Percentiles rank a stretch among this genome's conserved stretches.
phyloP scores from a whole-genome alignment of 2,113 vertebrate species.

The Callocephalon fimbriatum region DNA sequence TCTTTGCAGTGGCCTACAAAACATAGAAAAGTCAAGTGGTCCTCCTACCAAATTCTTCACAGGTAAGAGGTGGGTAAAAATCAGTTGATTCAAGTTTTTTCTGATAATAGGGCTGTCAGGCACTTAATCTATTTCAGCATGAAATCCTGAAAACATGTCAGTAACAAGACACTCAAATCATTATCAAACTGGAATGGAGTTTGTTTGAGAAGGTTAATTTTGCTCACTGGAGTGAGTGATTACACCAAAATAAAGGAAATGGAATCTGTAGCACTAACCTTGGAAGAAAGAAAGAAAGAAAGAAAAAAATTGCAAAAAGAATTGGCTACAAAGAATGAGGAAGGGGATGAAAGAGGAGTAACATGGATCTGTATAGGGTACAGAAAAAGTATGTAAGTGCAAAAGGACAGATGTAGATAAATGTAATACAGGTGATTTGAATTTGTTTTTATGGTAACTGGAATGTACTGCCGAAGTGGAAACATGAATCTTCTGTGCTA shows the following conservation, averaged over 20 bases:
- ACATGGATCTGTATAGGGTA: not conserved
- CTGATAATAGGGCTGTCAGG: slow-evolving; percentile 73
- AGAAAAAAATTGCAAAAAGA: not conserved
- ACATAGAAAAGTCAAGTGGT: not conserved
- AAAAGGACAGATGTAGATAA: not conserved
- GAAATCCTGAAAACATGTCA: slow-evolving; percentile 71
- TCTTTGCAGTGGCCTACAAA: slow-evolving; percentile 1
- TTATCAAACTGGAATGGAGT: slow-evolving; percentile 55
- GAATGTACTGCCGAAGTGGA: not conserved
- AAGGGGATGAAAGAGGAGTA: not conserved
- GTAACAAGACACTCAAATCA: slow-evolving; percentile 73
- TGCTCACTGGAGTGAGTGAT: slow-evolving; percentile 60
- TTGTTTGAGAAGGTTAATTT: slow-evolving; percentile 68
- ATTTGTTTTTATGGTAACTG: not conserved
- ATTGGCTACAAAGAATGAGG: slow-evolving; percentile 1
- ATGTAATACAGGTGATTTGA: not conserved
- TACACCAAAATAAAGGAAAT: slow-evolving; percentile 53
- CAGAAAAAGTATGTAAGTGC: not conserved
- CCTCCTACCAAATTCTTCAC: not conserved
- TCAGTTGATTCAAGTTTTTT: slow-evolving; percentile 49
- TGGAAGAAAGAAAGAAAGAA: not conserved
- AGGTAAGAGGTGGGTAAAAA: slow-evolving; percentile 33
- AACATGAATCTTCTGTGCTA: not conserved
- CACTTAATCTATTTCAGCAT: slow-evolving; percentile 70
- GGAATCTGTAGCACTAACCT: slow-evolving; percentile 44